phyloP scores from a whole-genome alignment of 2,113 vertebrate species.

The Pseudorasbora parva region DNA sequence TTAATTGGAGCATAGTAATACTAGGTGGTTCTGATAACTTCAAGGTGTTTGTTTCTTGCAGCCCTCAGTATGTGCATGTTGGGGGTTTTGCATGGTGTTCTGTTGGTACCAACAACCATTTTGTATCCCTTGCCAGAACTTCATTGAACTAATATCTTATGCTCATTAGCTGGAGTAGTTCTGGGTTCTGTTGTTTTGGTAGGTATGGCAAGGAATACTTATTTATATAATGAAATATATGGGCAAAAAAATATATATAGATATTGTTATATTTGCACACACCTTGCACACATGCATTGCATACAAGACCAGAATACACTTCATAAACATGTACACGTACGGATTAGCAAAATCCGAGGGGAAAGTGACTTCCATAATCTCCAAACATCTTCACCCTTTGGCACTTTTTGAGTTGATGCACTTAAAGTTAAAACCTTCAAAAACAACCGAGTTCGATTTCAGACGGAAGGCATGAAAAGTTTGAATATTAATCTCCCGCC shows the following conservation, averaged over 20 bases:
- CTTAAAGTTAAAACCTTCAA: conserved; percentile 10
- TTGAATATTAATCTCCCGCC: not conserved
- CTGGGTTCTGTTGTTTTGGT: not conserved
- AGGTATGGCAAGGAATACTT: conserved; percentile 69
- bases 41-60: conserved; percentile 33
- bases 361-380: conserved; percentile 66
- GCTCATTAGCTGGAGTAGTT: not conserved
- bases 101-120: conserved; percentile 64
- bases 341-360: conserved; percentile 63
- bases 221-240: conserved; percentile 58
- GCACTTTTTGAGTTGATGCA: conserved; percentile 42
- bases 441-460: not conserved
- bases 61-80: conserved; percentile 55
- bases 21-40: conserved; percentile 16
- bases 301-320: conserved; percentile 75
- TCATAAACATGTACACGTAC: conserved; percentile 65
- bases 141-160: not conserved
- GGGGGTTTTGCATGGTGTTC: conserved; percentile 74
- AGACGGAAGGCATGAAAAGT: conserved; percentile 8
- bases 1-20: conserved; percentile 41
- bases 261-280: conserved; percentile 58
- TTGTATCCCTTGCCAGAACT: conserved; percentile 69
- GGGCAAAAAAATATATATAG: conserved; percentile 61
- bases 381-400: not conserved
- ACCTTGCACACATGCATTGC: conserved; percentile 76